Conservation (phyloP, 2,888 invertebrate genomes). For the Poecilus cupreus region DNA sequence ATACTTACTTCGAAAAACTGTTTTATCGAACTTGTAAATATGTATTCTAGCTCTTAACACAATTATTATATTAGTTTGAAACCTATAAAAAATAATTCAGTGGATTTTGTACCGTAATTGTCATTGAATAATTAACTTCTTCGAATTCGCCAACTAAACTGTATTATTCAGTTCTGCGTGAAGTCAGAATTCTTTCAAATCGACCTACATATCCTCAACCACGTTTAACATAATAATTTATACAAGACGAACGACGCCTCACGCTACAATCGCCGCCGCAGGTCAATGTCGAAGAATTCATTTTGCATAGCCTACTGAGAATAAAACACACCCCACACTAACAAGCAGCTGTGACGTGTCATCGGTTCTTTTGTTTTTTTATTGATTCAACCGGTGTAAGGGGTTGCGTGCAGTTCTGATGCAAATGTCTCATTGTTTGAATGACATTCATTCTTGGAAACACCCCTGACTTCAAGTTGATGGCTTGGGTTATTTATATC, state of each 20-base stretch:
- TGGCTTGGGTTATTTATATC: no score
- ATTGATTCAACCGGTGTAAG: not conserved
- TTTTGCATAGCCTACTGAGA: not conserved
- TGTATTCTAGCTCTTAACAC: no score
- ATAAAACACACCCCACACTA: not conserved
- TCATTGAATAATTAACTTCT: no score
- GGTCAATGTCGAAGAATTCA: conserved; percentile 43
- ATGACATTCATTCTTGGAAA: not conserved
- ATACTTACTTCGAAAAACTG: no score
- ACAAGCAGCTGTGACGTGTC: conserved; percentile 10
- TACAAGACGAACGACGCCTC: not conserved
- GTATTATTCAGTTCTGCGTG: not conserved
- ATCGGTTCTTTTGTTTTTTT: conserved; percentile 20
- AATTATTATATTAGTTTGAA: no score
- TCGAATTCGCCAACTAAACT: no score
- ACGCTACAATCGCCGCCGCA: conserved; percentile 20
- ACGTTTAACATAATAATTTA: conserved; percentile 48
- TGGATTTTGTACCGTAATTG: no score
- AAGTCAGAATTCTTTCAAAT: not conserved
- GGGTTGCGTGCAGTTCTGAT: not conserved
- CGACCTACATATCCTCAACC: conserved; percentile 21
- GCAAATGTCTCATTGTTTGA: not conserved
- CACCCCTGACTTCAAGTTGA: not conserved
- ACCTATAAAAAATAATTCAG: no score
- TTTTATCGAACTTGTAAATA: no score